These are phyloP conservation scores for Helicolenus hilgendorfi DNA, from an alignment of 2,797 vertebrate species.

Conservation along the genomic window DNA sequence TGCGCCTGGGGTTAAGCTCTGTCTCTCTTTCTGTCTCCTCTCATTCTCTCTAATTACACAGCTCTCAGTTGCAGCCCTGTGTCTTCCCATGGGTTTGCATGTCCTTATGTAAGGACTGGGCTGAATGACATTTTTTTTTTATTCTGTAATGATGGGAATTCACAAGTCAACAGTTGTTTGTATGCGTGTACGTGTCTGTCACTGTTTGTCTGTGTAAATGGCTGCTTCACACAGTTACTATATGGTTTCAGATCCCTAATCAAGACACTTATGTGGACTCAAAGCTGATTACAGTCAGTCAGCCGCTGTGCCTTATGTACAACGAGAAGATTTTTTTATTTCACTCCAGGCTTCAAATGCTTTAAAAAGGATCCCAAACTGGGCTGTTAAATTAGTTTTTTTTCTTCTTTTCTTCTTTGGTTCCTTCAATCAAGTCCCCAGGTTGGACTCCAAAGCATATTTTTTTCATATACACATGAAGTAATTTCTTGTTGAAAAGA, in stretches of 20 bases:
- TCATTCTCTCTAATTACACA: constrained; percentile 71
- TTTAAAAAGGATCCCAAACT: constrained; percentile 44
- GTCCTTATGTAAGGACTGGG: constrained; percentile 68
- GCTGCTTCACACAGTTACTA: not conserved
- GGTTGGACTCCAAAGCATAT: constrained; percentile 58
- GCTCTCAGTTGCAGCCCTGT: constrained; percentile 63
- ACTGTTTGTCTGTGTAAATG: not conserved
- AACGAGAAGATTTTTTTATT: constrained; percentile 13
- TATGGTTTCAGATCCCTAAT: constrained; percentile 33
- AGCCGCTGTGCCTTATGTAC: not conserved
- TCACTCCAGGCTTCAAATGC: constrained; percentile 30
- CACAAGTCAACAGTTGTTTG: constrained; percentile 34
- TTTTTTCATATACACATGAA: constrained; percentile 39
- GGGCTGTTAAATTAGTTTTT: constrained; percentile 52
- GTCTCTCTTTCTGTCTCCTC: constrained; percentile 38
- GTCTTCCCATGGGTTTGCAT: constrained; percentile 75
- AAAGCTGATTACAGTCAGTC: constrained; percentile 25
- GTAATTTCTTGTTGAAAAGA: constrained; percentile 77
- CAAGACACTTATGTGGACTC: constrained; percentile 1
- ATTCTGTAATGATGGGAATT: constrained; percentile 43
- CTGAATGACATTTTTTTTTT: constrained; percentile 38
- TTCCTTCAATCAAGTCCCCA: constrained; percentile 52
- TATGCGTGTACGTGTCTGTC: not conserved
- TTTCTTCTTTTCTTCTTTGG: constrained; percentile 31
- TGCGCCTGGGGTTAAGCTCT: constrained; percentile 65